Percentiles rank a stretch among this genome's conserved stretches.
Evolutionary conservation across 2,797 vertebrate genomes (phyloP).

Genomic region (Phalloptychus januarius): DNA sequence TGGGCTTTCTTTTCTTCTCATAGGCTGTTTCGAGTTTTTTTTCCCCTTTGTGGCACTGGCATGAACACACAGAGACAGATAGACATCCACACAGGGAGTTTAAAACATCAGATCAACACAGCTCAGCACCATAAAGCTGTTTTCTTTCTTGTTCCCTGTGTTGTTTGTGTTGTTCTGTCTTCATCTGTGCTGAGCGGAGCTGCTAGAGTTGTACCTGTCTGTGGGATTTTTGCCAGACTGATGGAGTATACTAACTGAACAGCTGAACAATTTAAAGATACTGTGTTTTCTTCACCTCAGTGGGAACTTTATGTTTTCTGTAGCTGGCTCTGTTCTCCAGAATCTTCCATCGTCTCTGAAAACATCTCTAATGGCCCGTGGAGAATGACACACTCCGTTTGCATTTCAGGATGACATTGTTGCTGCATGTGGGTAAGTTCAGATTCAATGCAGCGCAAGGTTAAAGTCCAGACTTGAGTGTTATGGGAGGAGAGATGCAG

Average conservation of each 20-base stretch:
- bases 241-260: slow-evolving; percentile 72
- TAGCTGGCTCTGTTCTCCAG: slow-evolving; percentile 78
- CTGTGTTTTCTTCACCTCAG: slow-evolving; percentile 68
- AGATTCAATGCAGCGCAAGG: slow-evolving; percentile 40
- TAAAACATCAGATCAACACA: slow-evolving; percentile 77
- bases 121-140: slow-evolving; percentile 77
- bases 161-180: slow-evolving; percentile 69
- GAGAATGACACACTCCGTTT: slow-evolving; percentile 78
- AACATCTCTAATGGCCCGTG: slow-evolving; percentile 81
- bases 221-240: slow-evolving; percentile 67
- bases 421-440: slow-evolving; percentile 88
- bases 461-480: slow-evolving; percentile 44
- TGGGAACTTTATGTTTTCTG: slow-evolving; percentile 68
- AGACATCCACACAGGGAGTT: slow-evolving; percentile 79
- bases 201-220: slow-evolving; percentile 61
- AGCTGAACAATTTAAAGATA: slow-evolving; percentile 61
- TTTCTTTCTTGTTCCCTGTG: slow-evolving; percentile 73
- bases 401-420: slow-evolving; percentile 76
- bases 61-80: slow-evolving; percentile 80
- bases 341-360: slow-evolving; percentile 77
- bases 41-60: slow-evolving; percentile 82
- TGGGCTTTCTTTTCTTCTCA: slow-evolving; percentile 84
- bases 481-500: slow-evolving; percentile 60
- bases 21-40: slow-evolving; percentile 79
- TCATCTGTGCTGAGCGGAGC: slow-evolving; percentile 73